A percentile compares a stretch with the other conserved stretches of the same genome.
phyloP scores from a whole-genome alignment of 2,888 invertebrate species.

The Sipha maydis region DNA sequence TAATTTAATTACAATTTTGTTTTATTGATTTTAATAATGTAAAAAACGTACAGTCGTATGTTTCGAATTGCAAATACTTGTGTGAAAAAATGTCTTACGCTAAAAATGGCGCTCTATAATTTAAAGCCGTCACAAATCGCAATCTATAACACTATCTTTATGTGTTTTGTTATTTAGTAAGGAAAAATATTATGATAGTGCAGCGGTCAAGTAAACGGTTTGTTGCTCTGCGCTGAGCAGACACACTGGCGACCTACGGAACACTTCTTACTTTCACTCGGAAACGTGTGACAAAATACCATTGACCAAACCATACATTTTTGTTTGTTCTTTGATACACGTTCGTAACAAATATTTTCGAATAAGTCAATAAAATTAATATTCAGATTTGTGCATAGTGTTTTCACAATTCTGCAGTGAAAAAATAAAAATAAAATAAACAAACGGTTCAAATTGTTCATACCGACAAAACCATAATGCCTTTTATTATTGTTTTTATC shows the following conservation, averaged over 20 bases:
- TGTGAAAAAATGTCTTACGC: too few relatives aligned
- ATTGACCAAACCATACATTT: not conserved
- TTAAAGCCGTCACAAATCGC: too few relatives aligned
- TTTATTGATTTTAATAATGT: too few relatives aligned
- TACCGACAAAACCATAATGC: not conserved
- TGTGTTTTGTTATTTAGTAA: not conserved
- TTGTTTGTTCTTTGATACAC: not conserved
- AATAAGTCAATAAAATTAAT: not conserved
- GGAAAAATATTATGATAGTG: not conserved
- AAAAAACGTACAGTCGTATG: too few relatives aligned
- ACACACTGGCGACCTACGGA: not conserved
- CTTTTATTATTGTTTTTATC: not conserved
- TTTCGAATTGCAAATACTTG: too few relatives aligned
- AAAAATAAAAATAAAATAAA: not conserved
- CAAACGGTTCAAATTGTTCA: not conserved
- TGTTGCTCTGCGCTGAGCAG: not conserved
- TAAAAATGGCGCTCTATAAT: too few relatives aligned
- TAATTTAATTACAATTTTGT: too few relatives aligned
- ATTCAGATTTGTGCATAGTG: too few relatives aligned
- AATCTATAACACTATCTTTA: not conserved
- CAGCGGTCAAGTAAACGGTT: not conserved
- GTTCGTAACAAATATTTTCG: constrained; percentile 20
- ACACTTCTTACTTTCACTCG: not conserved
- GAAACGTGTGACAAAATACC: not conserved
- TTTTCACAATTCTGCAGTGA: not conserved